Conservation (phyloP, 1,140 invertebrate genomes). For the Octopus sinensis region DNA sequence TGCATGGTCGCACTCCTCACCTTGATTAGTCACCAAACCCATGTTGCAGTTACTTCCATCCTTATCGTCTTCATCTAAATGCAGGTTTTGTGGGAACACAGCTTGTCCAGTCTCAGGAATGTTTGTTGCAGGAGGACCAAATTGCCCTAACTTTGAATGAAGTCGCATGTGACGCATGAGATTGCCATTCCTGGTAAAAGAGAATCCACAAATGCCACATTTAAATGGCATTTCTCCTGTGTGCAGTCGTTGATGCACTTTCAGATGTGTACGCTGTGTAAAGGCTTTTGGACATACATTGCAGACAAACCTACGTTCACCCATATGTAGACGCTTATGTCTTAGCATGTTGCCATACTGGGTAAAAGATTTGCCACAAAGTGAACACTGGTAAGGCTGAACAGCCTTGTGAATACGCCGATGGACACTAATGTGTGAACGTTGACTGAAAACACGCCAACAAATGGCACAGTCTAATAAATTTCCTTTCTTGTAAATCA, state of each 20-base stretch:
- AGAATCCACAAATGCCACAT: neutral
- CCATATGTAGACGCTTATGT: conserved; percentile 60
- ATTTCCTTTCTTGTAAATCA: too few relatives aligned
- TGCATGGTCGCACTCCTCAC: too few relatives aligned
- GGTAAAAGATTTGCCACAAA: conserved; percentile 72
- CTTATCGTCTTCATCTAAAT: too few relatives aligned
- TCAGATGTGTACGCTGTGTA: conserved; percentile 56
- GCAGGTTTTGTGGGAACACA: too few relatives aligned
- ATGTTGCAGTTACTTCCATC: too few relatives aligned
- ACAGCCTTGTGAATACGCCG: conserved; percentile 33
- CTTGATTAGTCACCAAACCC: too few relatives aligned
- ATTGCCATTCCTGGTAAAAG: neutral
- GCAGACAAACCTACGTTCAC: conserved; percentile 52
- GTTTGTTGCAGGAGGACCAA: too few relatives aligned
- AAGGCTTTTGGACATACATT: conserved; percentile 56
- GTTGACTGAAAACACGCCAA: conserved; percentile 12
- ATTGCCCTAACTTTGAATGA: neutral
- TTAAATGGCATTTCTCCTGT: conserved; percentile 22
- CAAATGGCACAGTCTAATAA: too few relatives aligned
- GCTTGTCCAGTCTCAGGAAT: too few relatives aligned
- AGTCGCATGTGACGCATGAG: neutral
- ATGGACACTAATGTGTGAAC: conserved; percentile 21
- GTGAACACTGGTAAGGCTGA: conserved; percentile 60
- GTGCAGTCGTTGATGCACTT: conserved; percentile 53
- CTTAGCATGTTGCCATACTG: conserved; percentile 73